phyloP scores from a whole-genome alignment of 2,888 invertebrate species.

The Selenia dentaria region DNA sequence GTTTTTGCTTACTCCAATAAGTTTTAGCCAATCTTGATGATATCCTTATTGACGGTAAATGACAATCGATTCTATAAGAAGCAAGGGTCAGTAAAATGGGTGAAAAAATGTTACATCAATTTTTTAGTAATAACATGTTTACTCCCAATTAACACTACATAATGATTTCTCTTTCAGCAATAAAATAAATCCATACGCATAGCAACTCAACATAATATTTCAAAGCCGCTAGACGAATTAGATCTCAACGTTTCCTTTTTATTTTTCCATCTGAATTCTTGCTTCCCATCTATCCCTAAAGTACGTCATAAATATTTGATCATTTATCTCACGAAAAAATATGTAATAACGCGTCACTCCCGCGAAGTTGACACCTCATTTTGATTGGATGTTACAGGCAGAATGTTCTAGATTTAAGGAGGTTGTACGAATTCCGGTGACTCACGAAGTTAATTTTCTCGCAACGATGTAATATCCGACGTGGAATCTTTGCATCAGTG shows the following conservation, averaged over 20 bases:
- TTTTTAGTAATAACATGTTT: too few relatives aligned
- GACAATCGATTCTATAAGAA: too few relatives aligned
- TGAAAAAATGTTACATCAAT: too few relatives aligned
- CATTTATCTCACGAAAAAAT: conserved; percentile 21
- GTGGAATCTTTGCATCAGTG: conserved; percentile 26
- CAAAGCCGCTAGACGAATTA: neutral
- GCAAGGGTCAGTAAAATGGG: too few relatives aligned
- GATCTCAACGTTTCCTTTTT: conserved; percentile 5
- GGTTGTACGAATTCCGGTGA: conserved; percentile 24
- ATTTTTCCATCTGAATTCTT: conserved; percentile 13
- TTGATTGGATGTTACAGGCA: conserved; percentile 17
- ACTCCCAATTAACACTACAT: too few relatives aligned
- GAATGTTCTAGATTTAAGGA: conserved; percentile 10
- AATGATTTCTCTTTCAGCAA: too few relatives aligned
- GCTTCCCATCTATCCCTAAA: conserved; percentile 12
- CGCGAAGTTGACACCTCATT: conserved; percentile 27
- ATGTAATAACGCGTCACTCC: conserved; percentile 27
- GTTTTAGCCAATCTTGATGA: too few relatives aligned
- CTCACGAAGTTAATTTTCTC: conserved; percentile 35
- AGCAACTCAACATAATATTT: neutral
- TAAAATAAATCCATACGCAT: too few relatives aligned
- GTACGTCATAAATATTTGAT: conserved; percentile 29
- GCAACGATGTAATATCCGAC: conserved; percentile 39
- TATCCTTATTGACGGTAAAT: too few relatives aligned
- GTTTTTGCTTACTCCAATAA: too few relatives aligned